Evolutionary conservation across 2,113 vertebrate genomes (phyloP).

Genomic region (Mixornis gularis): DNA sequence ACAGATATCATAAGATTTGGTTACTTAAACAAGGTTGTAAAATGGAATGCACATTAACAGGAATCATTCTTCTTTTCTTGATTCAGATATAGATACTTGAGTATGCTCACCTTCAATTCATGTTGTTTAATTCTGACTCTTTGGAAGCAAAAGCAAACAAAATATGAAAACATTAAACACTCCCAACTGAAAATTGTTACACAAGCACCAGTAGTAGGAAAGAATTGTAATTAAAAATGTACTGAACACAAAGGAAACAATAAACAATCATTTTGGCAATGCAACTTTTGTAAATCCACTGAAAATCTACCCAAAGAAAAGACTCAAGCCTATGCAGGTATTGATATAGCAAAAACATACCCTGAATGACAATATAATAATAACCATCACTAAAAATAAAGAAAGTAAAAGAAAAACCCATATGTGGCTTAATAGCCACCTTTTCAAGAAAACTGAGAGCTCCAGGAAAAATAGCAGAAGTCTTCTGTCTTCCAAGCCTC

Average conservation of each 20-base stretch:
- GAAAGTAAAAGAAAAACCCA: not conserved
- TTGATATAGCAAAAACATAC: not conserved
- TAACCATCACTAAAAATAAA: not conserved
- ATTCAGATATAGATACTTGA: not conserved
- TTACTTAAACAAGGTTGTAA: not conserved
- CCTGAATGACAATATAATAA: not conserved
- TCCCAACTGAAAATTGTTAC: not conserved
- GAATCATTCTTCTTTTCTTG: not conserved
- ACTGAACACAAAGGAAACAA: not conserved
- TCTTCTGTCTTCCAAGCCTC: constrained; percentile 4
- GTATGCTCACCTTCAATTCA: not conserved
- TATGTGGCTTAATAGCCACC: constrained; percentile 2
- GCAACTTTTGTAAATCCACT: not conserved
- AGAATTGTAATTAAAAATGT: constrained; percentile 6
- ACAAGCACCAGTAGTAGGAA: not conserved
- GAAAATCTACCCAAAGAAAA: not conserved
- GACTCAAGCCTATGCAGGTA: not conserved
- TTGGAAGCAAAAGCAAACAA: constrained; percentile 19
- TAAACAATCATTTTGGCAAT: not conserved
- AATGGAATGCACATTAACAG: not conserved
- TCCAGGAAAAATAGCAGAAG: constrained; percentile 33
- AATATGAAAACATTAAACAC: not conserved
- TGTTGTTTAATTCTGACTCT: constrained; percentile 22
- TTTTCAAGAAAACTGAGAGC: constrained; percentile 51
- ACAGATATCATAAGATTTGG: not conserved